Evolutionary conservation across 2,888 invertebrate genomes (phyloP).

Genomic region (Pedicia rivosa): DNA sequence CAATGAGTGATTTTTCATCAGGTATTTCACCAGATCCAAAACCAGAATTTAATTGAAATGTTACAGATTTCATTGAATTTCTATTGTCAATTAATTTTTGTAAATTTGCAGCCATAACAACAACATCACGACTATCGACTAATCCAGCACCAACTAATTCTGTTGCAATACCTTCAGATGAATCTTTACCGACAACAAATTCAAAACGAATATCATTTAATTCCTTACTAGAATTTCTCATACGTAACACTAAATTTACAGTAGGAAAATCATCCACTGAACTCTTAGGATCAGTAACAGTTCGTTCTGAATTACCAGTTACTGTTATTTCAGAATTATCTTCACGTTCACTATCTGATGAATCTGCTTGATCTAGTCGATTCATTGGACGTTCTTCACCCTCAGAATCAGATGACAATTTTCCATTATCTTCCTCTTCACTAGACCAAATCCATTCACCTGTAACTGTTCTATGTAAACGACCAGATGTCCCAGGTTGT

Average conservation of each 20-base stretch:
- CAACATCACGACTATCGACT: constrained; percentile 80
- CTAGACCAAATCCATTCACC: constrained; percentile 99
- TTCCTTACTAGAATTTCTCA: constrained; percentile 80
- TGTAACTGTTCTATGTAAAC: constrained; percentile 82
- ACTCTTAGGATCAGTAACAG: constrained; percentile 25
- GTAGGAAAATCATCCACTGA: constrained; percentile 33
- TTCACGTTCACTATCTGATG: constrained; percentile 41
- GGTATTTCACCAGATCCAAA: constrained; percentile 60
- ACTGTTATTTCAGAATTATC: constrained; percentile 28
- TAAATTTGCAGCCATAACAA: constrained; percentile 83
- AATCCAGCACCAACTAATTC: constrained; percentile 92
- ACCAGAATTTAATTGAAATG: constrained; percentile 71
- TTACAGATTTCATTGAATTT: constrained; percentile 52
- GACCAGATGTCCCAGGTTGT: constrained; percentile 73
- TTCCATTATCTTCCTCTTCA: constrained; percentile 66
- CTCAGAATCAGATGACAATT: constrained; percentile 35
- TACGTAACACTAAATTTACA: constrained; percentile 74
- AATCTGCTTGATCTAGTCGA: constrained; percentile 40
- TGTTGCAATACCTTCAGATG: constrained; percentile 81
- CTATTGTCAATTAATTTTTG: constrained; percentile 73
- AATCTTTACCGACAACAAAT: constrained; percentile 77
- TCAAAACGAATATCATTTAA: constrained; percentile 97
- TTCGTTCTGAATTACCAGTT: constrained; percentile 29
- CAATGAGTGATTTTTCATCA: constrained; percentile 89
- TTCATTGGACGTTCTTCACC: constrained; percentile 44